These are phyloP conservation scores for Florisuga fusca DNA, from an alignment of 2,797 vertebrate species.

Conservation along the genomic window DNA sequence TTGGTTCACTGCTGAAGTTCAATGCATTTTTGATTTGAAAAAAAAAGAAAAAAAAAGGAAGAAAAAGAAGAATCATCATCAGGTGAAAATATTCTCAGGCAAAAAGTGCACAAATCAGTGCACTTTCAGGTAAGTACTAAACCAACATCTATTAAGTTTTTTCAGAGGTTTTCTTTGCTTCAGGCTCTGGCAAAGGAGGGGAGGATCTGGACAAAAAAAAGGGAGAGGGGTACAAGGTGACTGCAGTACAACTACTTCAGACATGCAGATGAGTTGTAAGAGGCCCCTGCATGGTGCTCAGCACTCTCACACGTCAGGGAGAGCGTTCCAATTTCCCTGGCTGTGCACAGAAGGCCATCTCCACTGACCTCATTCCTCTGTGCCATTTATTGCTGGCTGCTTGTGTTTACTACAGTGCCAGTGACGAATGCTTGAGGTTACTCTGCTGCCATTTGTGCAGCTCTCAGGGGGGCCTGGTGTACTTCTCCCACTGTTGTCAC, in stretches of 20 bases:
- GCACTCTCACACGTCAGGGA: not conserved
- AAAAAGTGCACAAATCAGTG: not conserved
- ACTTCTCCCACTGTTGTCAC: not conserved
- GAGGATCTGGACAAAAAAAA: not conserved
- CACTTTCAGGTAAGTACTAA: not conserved
- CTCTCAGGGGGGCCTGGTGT: not conserved
- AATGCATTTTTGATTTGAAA: not conserved
- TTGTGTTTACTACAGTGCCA: not conserved
- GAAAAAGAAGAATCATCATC: rapidly evolving
- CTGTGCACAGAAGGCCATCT: not conserved
- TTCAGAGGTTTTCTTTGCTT: not conserved
- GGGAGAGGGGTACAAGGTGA: not conserved
- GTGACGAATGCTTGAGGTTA: not conserved
- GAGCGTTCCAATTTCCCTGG: not conserved
- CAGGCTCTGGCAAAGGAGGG: not conserved
- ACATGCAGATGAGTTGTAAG: not conserved
- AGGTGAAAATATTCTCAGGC: not conserved
- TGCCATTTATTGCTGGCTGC: not conserved
- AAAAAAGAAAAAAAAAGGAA: not conserved
- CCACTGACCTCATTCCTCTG: not conserved
- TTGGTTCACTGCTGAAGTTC: not conserved
- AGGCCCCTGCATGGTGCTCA: rapidly evolving
- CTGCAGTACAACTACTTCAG: not conserved
- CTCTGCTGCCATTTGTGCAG: not conserved
- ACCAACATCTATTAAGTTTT: not conserved